Conservation (phyloP, 2,797 vertebrate species). For the Parambassis ranga region DNA sequence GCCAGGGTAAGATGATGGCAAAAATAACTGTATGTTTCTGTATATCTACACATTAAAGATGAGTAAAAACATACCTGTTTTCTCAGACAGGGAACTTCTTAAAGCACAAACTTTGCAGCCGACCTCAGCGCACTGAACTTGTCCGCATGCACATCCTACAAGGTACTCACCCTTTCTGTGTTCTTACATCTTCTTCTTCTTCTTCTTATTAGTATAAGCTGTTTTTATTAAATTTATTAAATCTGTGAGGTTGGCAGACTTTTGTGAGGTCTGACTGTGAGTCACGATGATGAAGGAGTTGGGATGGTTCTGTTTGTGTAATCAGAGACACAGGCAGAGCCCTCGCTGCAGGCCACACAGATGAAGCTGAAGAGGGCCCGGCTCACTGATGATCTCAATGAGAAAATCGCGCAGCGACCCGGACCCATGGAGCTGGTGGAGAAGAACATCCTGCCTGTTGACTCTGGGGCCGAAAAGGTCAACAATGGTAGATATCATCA, state of each 20-base stretch:
- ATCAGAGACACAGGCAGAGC: conserved; percentile 91
- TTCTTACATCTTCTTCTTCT: conserved; percentile 26
- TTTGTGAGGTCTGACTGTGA: conserved; percentile 39
- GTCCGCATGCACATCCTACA: conserved; percentile 97
- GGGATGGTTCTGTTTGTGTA: conserved; percentile 29
- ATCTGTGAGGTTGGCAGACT: conserved; percentile 3
- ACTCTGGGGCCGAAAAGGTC: conserved; percentile 84
- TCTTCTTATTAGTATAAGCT: not conserved
- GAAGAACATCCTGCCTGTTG: conserved; percentile 96
- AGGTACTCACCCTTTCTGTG: conserved; percentile 76
- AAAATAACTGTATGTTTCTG: too few species aligned
- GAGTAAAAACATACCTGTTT: too few species aligned
- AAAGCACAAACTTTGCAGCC: conserved; percentile 96
- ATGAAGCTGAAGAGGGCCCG: conserved; percentile 94
- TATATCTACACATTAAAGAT: not conserved
- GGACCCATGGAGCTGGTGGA: conserved; percentile 96
- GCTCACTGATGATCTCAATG: conserved; percentile 91
- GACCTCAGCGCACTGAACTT: conserved; percentile 91
- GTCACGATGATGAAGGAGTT: conserved; percentile 37
- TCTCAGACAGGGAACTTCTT: conserved; percentile 93
- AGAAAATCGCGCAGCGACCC: conserved; percentile 93
- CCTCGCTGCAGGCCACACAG: conserved; percentile 94
- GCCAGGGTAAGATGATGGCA: conserved; percentile 95
- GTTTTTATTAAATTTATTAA: conserved; percentile 23
- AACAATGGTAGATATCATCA: conserved; percentile 80